A percentile compares a stretch with the other conserved stretches of the same genome.
Evolutionary conservation across 2,113 vertebrate genomes (phyloP).

Genomic region (Aythya baeri): DNA sequence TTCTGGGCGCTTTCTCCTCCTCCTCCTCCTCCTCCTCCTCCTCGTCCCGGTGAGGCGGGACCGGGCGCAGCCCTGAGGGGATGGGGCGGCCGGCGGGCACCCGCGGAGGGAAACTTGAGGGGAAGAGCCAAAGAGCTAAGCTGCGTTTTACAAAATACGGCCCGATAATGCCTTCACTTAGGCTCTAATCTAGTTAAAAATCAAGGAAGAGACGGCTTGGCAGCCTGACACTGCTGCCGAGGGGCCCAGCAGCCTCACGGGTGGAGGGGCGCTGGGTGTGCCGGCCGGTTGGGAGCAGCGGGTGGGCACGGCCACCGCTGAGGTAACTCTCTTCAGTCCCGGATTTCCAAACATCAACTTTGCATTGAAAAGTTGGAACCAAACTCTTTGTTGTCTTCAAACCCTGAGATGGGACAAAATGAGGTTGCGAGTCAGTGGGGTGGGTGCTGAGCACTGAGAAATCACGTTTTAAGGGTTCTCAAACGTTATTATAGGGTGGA

Average conservation of each 20-base stretch:
- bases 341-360: neutral
- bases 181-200: neutral
- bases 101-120: neutral
- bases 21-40: fast-evolving
- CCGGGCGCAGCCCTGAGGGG: neutral
- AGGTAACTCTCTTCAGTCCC: neutral
- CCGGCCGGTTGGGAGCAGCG: fast-evolving
- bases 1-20: neutral
- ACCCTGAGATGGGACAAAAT: neutral
- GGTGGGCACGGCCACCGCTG: neutral
- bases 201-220: neutral
- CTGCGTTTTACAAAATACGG: neutral
- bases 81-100: neutral
- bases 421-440: neutral
- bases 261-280: neutral
- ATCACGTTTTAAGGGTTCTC: neutral
- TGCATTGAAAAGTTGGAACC: neutral
- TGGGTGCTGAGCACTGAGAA: neutral
- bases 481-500: neutral
- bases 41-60: neutral
- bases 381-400: neutral
- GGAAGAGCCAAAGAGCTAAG: neutral
- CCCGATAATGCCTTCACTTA: neutral
- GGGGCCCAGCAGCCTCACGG: neutral
- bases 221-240: neutral